Base-by-base conservation (phyloP, 2,113 vertebrate species). In the Eretmochelys imbricata region DNA sequence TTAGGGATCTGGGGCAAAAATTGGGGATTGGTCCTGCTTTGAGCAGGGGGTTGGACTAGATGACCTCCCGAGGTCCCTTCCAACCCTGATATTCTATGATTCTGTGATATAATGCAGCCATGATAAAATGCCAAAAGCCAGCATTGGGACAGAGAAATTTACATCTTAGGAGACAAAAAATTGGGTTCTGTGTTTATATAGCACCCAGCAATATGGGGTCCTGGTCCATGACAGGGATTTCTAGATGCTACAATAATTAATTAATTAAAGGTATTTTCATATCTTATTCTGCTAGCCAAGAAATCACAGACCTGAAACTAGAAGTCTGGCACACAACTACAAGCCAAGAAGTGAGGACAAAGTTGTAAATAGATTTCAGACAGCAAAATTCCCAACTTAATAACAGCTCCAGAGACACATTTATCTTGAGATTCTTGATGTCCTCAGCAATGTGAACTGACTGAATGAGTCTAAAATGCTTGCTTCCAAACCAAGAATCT, bases 291-390 rank as follows among this genome's bases (percentile, higher is more conserved):
- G 53, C 55, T 35, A 94, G 46, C 59, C 5, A 84, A 85, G 59
- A 72, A 90, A 35, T 82, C 83, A 92, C 22, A 88, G 51, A 91
- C 89, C 7, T 86, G 80, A 89, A 94, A 95, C 48, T 90, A 92
- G 79, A 76, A 5, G 5, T 65, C 54, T 84, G 24, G 12, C 85
- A 55, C 82, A 10, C 38, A 89, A 93, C 22, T 79, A 20, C 57
- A 35, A n/a, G 65, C 65, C 87, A 19, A 91, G 79, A 84, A 84
- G 31, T 69, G 27, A 78, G 94, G 89, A 89, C 62, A 86, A 93
- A 93, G 51, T 78, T 78, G 51, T 3, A 10, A 75, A 46, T 13
- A 46, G 10, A 10, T 76, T 76, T 76, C 42, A 46, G 38, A 25
- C n/a, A 84, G 84, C 1, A 84, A 35, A 10, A 42, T 55, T 94